Conservation (phyloP, 2,888 invertebrate species). For the Eurytoma californica region DNA sequence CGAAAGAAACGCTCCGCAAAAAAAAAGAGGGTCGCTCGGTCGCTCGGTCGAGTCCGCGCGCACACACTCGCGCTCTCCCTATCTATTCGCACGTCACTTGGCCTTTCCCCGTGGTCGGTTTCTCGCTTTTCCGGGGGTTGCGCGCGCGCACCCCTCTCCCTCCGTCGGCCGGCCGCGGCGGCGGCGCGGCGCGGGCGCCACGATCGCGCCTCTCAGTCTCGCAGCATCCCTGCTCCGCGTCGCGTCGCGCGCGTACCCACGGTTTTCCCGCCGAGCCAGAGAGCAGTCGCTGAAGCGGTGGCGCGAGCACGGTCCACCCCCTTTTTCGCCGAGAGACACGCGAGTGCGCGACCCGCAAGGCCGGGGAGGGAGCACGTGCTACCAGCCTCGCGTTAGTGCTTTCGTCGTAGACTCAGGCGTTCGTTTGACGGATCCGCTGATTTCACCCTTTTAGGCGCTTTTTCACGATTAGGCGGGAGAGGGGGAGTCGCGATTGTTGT, state of each 20-base stretch:
- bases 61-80: slow-evolving; percentile 15
- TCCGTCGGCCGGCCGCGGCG: slow-evolving; percentile 20
- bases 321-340: not conserved
- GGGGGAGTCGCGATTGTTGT: no score
- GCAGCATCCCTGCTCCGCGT: slow-evolving; percentile 73
- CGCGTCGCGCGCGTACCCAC: slow-evolving; percentile 63
- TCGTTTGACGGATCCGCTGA: no score
- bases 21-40: slow-evolving; percentile 36
- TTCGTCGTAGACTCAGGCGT: no score
- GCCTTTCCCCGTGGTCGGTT: not conserved
- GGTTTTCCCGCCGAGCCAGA: not conserved
- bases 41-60: slow-evolving; percentile 6
- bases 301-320: not conserved
- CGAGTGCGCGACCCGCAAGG: not conserved
- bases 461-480: no score
- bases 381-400: no score
- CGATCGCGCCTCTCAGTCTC: slow-evolving; percentile 70
- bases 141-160: slow-evolving; percentile 63
- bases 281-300: not conserved
- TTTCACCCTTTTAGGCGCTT: no score
- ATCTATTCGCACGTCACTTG: not conserved
- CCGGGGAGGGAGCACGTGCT: not conserved
- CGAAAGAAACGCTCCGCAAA: not conserved
- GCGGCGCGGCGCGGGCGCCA: slow-evolving; percentile 49
- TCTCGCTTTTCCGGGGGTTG: slow-evolving; percentile 67